Conservation (phyloP, 2,797 vertebrate species). For the Sebastes hubbsi region DNA sequence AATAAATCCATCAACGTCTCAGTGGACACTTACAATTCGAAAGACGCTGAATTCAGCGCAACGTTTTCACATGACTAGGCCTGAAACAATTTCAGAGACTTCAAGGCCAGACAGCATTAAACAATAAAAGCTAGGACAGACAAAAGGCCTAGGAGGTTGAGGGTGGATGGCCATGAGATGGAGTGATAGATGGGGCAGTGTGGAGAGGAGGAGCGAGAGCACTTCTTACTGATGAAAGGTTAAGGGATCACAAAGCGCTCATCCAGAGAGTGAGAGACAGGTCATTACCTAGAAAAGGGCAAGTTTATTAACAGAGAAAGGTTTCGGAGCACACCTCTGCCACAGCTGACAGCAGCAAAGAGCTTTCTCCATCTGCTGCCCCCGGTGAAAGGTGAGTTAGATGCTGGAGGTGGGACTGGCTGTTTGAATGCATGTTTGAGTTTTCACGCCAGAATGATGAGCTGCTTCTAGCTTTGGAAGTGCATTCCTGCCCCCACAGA, state of each 20-base stretch:
- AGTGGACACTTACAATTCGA: conserved; percentile 30
- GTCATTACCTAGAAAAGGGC: conserved; percentile 84
- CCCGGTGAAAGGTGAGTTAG: conserved; percentile 59
- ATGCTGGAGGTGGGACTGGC: conserved; percentile 17
- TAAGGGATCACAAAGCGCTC: conserved; percentile 74
- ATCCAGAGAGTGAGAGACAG: conserved; percentile 77
- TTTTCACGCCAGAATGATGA: background rate
- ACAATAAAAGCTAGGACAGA: conserved; percentile 52
- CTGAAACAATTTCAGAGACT: conserved; percentile 43
- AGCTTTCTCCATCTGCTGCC: conserved; percentile 64
- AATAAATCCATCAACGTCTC: conserved; percentile 62
- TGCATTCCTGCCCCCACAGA: background rate
- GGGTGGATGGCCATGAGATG: conserved; percentile 52
- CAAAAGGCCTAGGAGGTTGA: conserved; percentile 44
- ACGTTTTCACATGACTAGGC: conserved; percentile 45
- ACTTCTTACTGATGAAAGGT: conserved; percentile 80
- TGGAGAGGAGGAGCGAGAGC: conserved; percentile 36
- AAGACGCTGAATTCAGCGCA: conserved; percentile 17
- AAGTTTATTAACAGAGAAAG: conserved; percentile 86
- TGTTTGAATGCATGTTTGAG: conserved; percentile 13
- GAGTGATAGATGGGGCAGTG: conserved; percentile 61
- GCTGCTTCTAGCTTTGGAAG: background rate
- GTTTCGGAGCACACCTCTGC: conserved; percentile 78
- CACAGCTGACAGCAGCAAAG: conserved; percentile 75
- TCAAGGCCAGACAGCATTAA: conserved; percentile 36